A percentile compares a stretch with the other conserved stretches of the same genome.
Conservation (phyloP, 92 coral and sea anemone species). For the Parazoanthus swiftii region DNA sequence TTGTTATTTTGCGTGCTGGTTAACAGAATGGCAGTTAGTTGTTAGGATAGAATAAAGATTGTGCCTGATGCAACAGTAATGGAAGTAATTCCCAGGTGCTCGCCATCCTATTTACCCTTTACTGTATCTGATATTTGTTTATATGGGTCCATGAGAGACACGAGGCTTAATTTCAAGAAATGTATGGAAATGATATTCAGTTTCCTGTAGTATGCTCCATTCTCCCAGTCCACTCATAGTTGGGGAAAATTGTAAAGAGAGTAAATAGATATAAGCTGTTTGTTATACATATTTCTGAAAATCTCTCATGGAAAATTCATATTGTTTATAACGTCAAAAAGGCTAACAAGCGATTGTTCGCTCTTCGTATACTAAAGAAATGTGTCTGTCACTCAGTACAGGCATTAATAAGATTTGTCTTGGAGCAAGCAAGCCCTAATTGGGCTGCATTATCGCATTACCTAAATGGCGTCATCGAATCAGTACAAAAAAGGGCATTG, state of each 20-base stretch:
- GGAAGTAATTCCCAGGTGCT: constrained; percentile 49
- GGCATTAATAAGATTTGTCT: background rate
- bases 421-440: background rate
- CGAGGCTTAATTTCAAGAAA: too few relatives aligned
- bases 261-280: background rate
- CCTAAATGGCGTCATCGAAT: background rate
- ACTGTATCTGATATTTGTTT: constrained; percentile 20
- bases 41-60: constrained; percentile 6
- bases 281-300: background rate
- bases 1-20: constrained; percentile 30
- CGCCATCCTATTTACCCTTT: background rate
- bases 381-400: background rate
- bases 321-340: background rate
- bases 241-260: too few relatives aligned
- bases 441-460: background rate
- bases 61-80: constrained; percentile 46
- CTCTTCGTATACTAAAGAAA: background rate
- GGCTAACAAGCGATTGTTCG: background rate
- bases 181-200: too few relatives aligned
- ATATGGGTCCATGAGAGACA: constrained; percentile 16
- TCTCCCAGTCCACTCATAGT: background rate
- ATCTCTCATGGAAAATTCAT: constrained; percentile 1
- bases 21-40: constrained; percentile 10
- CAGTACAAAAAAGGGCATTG: too few relatives aligned
- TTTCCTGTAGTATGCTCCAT: background rate